phyloP scores from a whole-genome alignment of 2,888 invertebrate genomes.

The Eucera pruinosa region DNA sequence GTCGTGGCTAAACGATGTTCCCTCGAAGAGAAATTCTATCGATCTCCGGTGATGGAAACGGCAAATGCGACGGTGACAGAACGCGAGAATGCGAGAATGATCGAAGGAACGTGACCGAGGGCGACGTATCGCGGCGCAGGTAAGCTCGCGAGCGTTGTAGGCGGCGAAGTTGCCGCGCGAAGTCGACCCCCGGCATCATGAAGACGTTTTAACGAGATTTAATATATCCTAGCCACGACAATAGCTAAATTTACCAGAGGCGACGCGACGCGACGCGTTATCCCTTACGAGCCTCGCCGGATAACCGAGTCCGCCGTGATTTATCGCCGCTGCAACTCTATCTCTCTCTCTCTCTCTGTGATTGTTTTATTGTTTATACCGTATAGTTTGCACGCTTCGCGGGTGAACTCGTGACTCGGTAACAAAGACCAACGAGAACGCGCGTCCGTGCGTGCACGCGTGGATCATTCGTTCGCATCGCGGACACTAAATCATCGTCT shows the following conservation, averaged over 20 bases:
- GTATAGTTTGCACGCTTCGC: slow-evolving; percentile 70
- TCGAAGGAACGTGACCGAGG: slow-evolving; percentile 1
- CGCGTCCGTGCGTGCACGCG: slow-evolving; percentile 20
- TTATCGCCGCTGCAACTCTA: slow-evolving; percentile 69
- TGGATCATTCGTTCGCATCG: slow-evolving; percentile 17
- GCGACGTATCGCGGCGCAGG: background rate
- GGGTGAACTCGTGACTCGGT: slow-evolving; percentile 39
- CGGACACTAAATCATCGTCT: slow-evolving; percentile 74
- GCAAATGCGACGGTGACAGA: background rate
- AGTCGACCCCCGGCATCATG: slow-evolving; percentile 51
- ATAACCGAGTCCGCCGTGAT: slow-evolving; percentile 72
- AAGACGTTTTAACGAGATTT: slow-evolving; percentile 77
- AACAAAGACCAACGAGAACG: slow-evolving; percentile 51
- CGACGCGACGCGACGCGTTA: slow-evolving; percentile 55
- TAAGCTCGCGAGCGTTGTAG: background rate
- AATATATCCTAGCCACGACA: slow-evolving; percentile 76
- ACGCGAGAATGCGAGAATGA: background rate
- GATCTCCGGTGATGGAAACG: too few relatives aligned
- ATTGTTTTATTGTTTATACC: slow-evolving; percentile 77
- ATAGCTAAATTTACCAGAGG: slow-evolving; percentile 77
- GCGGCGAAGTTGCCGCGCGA: background rate
- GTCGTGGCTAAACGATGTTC: too few relatives aligned
- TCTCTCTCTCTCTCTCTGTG: slow-evolving; percentile 45
- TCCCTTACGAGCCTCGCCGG: slow-evolving; percentile 53
- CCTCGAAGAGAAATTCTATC: too few relatives aligned